phyloP scores from a whole-genome alignment of 2,113 vertebrate genomes.

The Polyodon spathula region DNA sequence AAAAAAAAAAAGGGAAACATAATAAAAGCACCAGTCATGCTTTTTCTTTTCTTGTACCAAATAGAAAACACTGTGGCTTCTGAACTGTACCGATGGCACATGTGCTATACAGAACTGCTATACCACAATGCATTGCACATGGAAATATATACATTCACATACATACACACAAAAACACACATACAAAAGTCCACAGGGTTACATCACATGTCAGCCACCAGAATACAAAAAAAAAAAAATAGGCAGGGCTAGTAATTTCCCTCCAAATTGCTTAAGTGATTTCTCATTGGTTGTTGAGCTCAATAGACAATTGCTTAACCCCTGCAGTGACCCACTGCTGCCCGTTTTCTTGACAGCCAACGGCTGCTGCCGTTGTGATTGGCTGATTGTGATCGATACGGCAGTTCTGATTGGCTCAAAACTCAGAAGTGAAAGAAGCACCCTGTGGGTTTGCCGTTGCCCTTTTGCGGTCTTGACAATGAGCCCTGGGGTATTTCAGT shows the following conservation, averaged over 20 bases:
- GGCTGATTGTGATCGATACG: too few species aligned
- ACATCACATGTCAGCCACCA: slow-evolving; percentile 34
- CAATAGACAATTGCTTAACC: slow-evolving; percentile 20
- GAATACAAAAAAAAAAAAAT: slow-evolving; percentile 28
- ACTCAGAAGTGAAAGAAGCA: too few species aligned
- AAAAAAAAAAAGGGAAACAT: not conserved
- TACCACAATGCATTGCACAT: not conserved
- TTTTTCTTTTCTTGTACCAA: too few species aligned
- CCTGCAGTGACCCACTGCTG: slow-evolving; percentile 29
- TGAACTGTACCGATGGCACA: not conserved
- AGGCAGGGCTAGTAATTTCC: slow-evolving; percentile 45
- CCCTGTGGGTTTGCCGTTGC: too few species aligned
- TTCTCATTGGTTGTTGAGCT: slow-evolving; percentile 25
- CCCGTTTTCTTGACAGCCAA: too few species aligned
- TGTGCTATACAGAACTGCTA: not conserved
- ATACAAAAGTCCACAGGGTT: slow-evolving; percentile 42
- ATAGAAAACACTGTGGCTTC: not conserved
- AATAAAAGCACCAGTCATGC: not conserved
- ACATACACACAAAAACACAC: slow-evolving; percentile 38
- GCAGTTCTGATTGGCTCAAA: too few species aligned
- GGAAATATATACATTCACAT: slow-evolving; percentile 42
- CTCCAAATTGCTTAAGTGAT: slow-evolving; percentile 64
- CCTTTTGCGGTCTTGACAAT: too few species aligned
- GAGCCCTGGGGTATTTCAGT: too few species aligned
- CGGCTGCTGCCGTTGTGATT: too few species aligned